Conservation (phyloP, 1,140 invertebrate genomes). For the Saxidomus purpurata region DNA sequence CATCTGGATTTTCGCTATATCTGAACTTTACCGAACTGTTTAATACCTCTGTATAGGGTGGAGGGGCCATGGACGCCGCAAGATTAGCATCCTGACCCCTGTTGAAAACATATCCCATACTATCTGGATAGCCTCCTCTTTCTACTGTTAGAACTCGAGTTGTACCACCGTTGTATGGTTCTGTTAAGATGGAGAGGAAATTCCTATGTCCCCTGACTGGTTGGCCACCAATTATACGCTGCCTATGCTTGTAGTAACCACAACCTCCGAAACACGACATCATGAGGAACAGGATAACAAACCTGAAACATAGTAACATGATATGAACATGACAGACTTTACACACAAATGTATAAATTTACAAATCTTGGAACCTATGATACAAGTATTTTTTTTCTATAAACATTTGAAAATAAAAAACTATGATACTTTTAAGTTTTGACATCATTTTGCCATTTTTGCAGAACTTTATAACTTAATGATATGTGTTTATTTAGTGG, state of each 20-base stretch:
- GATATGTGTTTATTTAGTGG: too few relatives aligned
- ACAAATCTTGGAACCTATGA: background rate
- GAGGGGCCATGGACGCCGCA: conserved; percentile 54
- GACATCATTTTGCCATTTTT: too few relatives aligned
- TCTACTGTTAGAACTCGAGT: conserved; percentile 4
- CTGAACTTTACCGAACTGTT: too few relatives aligned
- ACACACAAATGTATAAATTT: background rate
- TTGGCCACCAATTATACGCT: conserved; percentile 63
- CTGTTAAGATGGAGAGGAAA: conserved; percentile 29
- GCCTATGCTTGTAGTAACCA: conserved; percentile 82
- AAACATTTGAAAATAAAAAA: conserved; percentile 1
- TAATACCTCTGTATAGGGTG: conserved; percentile 74
- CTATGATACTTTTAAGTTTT: too few relatives aligned
- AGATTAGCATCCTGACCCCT: conserved; percentile 23
- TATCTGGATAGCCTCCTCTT: conserved; percentile 15
- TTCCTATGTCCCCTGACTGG: background rate
- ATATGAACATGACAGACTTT: background rate
- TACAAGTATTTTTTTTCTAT: background rate
- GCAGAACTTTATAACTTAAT: too few relatives aligned
- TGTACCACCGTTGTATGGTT: conserved; percentile 3
- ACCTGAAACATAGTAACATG: conserved; percentile 71
- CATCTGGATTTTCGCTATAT: too few relatives aligned
- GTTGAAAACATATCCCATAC: background rate
- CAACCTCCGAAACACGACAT: conserved; percentile 83
- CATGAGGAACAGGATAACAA: conserved; percentile 80